Conservation (phyloP, 1,140 invertebrate genomes). For the Diachasma alloeum region DNA sequence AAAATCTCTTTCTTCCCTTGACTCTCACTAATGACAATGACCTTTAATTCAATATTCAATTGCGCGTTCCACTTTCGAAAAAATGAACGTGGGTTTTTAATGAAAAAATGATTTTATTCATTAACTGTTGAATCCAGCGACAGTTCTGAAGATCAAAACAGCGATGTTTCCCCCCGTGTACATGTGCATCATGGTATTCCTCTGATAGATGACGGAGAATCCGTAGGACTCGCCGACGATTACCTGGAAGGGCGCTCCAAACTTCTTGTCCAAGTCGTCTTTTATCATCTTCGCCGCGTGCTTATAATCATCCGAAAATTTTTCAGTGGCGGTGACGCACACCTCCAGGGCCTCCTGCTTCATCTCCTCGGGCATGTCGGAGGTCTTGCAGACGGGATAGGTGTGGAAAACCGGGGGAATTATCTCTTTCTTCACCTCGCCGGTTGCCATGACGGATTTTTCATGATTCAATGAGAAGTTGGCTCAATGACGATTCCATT, state of each 20-base stretch:
- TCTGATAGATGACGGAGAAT: slow-evolving; percentile 92
- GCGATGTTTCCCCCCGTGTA: slow-evolving; percentile 92
- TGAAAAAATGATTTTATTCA: neutral
- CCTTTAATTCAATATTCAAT: too few relatives aligned
- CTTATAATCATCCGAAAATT: slow-evolving; percentile 83
- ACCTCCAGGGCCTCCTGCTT: slow-evolving; percentile 87
- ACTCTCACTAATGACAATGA: too few relatives aligned
- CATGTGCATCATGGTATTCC: slow-evolving; percentile 89
- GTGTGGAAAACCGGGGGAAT: slow-evolving; percentile 69
- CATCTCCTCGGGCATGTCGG: slow-evolving; percentile 93
- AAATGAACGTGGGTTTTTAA: too few relatives aligned
- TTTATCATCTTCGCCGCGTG: slow-evolving; percentile 86
- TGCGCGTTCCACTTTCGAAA: too few relatives aligned
- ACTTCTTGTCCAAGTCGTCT: slow-evolving; percentile 93
- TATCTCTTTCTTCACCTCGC: slow-evolving; percentile 68
- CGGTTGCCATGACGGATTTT: slow-evolving; percentile 46
- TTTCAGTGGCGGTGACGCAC: slow-evolving; percentile 91
- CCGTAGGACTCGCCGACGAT: slow-evolving; percentile 93
- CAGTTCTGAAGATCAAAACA: slow-evolving; percentile 86
- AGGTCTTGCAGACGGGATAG: slow-evolving; percentile 79
- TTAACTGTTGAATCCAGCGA: slow-evolving; percentile 33
- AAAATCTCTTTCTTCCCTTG: too few relatives aligned
- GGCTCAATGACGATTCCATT: neutral
- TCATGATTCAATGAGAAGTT: slow-evolving; percentile 8
- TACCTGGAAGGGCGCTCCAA: slow-evolving; percentile 91